Conservation (phyloP, 1,140 invertebrate species). For the Drosophila neocordata region DNA sequence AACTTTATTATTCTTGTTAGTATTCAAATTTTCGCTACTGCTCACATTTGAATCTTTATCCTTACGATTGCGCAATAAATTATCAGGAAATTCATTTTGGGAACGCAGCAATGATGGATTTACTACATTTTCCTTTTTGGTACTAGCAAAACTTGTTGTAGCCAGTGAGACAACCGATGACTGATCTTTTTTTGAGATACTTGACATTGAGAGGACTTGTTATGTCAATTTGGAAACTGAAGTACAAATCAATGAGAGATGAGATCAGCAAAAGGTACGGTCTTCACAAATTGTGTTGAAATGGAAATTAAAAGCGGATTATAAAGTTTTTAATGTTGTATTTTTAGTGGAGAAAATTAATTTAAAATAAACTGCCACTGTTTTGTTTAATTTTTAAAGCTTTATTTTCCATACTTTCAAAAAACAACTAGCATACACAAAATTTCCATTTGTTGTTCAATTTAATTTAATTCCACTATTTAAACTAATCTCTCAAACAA, state of each 20-base stretch:
- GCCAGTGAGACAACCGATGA: not conserved
- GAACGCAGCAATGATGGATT: constrained; percentile 8
- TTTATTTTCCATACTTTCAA: too few relatives aligned
- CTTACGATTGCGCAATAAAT: constrained; percentile 54
- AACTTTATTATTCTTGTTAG: too few relatives aligned
- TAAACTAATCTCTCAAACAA: too few relatives aligned
- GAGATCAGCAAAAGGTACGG: not conserved
- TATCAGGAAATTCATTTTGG: not conserved
- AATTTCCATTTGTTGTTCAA: too few relatives aligned
- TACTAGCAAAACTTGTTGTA: constrained; percentile 11
- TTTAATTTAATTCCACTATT: too few relatives aligned
- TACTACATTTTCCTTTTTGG: not conserved
- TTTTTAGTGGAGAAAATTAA: too few relatives aligned
- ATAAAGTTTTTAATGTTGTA: too few relatives aligned
- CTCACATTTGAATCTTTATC: constrained; percentile 6
- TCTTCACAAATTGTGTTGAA: too few relatives aligned
- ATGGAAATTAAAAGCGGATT: too few relatives aligned
- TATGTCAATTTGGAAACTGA: constrained; percentile 35
- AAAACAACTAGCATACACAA: too few relatives aligned
- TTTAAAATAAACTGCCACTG: too few relatives aligned
- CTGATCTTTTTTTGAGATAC: not conserved
- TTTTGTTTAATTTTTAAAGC: too few relatives aligned
- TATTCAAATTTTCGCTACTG: constrained; percentile 1
- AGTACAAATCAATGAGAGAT: constrained; percentile 45
- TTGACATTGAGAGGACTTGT: constrained; percentile 28